phyloP scores from a whole-genome alignment of 2,797 vertebrate species.

The Acrossocheilus wenchowensis region DNA sequence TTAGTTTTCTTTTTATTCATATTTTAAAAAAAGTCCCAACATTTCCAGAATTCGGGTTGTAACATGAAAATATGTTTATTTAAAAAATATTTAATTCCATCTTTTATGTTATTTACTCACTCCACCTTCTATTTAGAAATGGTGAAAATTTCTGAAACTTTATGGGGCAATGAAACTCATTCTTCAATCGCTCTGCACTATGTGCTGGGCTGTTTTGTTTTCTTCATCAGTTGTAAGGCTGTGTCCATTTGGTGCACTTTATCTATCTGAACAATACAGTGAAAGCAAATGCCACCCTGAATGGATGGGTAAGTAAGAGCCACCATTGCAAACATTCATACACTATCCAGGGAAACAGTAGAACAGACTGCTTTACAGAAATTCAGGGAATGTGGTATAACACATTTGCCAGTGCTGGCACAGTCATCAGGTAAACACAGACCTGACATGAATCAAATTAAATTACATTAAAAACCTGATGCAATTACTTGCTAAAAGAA shows the following conservation, averaged over 20 bases:
- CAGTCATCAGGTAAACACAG: conserved; percentile 6
- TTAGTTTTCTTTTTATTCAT: no score
- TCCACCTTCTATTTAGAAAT: not conserved
- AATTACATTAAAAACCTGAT: not conserved
- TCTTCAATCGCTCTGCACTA: conserved; percentile 16
- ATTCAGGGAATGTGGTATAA: conserved; percentile 17
- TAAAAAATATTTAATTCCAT: not conserved
- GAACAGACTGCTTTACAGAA: conserved; percentile 30
- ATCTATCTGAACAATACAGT: conserved; percentile 70
- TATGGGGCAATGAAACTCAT: not conserved
- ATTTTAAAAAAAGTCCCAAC: no score
- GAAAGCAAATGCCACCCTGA: conserved; percentile 65
- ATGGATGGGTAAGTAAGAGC: conserved; percentile 56
- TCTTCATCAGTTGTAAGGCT: conserved; percentile 46
- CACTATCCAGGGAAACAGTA: conserved; percentile 33
- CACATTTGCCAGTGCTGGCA: conserved; percentile 12
- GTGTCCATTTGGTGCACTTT: conserved; percentile 62
- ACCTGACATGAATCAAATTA: conserved; percentile 3
- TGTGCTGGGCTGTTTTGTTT: not conserved
- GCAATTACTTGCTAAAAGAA: not conserved
- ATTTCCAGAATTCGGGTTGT: no score
- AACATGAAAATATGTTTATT: not conserved
- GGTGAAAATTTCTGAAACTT: not conserved
- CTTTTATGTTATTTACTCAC: not conserved
- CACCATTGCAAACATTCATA: conserved; percentile 55